These are phyloP conservation scores for Phaedon cochleariae DNA, from an alignment of 2,888 invertebrate genomes.

Conservation along the genomic window DNA sequence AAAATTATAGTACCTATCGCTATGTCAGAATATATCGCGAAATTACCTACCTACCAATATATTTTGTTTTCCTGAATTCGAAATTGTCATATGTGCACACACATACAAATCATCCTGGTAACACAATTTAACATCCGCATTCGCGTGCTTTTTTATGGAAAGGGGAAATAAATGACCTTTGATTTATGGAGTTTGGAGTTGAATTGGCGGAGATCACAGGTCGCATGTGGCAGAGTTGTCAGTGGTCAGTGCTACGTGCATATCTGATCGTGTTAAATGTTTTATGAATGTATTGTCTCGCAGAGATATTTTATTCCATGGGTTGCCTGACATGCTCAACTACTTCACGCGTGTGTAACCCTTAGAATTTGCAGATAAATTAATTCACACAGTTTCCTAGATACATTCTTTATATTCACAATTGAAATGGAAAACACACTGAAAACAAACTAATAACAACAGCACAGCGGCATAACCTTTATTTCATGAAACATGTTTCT, in stretches of 20 bases:
- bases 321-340: neutral
- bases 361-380: neutral
- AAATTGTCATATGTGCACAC: conserved; percentile 12
- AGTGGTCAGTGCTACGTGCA: conserved; percentile 54
- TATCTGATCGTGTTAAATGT: conserved; percentile 57
- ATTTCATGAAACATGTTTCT: no score
- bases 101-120: conserved; percentile 3
- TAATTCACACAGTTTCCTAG: neutral
- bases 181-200: conserved; percentile 45
- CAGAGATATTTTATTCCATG: conserved; percentile 39
- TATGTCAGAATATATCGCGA: no score
- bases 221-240: conserved; percentile 51
- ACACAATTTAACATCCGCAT: conserved; percentile 25
- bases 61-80: neutral
- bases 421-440: no score
- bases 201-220: conserved; percentile 51
- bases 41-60: no score
- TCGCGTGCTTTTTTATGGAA: conserved; percentile 38
- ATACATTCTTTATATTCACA: no score
- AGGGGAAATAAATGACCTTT: conserved; percentile 37
- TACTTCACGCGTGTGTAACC: neutral
- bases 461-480: no score
- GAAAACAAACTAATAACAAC: no score
- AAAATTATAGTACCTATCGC: no score
- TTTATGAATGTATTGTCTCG: conserved; percentile 55